Evolutionary conservation across 2,797 vertebrate genomes (phyloP).

Genomic region (Aeoliscus strigatus): DNA sequence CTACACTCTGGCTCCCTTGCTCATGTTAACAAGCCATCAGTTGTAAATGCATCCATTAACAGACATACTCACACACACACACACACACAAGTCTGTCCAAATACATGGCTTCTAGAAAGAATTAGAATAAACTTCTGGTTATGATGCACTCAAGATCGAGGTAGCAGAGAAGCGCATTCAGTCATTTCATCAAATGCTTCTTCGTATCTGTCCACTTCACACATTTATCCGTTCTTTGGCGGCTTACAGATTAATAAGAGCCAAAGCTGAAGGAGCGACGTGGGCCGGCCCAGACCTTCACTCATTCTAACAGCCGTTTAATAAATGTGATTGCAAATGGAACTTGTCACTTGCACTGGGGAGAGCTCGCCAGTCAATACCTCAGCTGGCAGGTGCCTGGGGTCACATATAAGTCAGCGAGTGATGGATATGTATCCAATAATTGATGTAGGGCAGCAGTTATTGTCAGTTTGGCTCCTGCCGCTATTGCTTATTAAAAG

Average conservation of each 20-base stretch:
- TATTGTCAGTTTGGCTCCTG: conserved; percentile 80
- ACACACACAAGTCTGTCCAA: conserved; percentile 6
- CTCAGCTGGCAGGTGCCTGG: conserved; percentile 78
- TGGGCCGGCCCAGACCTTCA: conserved; percentile 61
- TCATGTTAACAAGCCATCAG: conserved; percentile 34
- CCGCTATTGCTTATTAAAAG: conserved; percentile 83
- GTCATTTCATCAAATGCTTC: conserved; percentile 26
- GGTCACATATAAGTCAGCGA: conserved; percentile 79
- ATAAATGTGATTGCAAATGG: conserved; percentile 83
- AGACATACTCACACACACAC: conserved; percentile 4
- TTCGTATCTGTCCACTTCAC: conserved; percentile 27
- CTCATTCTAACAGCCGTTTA: conserved; percentile 81
- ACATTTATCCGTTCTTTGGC: conserved; percentile 56
- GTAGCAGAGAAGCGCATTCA: not conserved
- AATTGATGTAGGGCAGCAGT: conserved; percentile 81
- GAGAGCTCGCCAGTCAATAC: conserved; percentile 76
- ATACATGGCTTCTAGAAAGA: no score
- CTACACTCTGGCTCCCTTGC: no score
- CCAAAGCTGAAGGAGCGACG: conserved; percentile 44
- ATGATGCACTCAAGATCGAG: no score
- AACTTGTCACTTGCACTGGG: conserved; percentile 79
- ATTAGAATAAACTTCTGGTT: no score
- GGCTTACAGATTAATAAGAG: conserved; percentile 67
- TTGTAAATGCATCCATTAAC: conserved; percentile 20
- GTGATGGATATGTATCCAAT: conserved; percentile 85